A percentile compares a stretch with the other conserved stretches of the same genome.
Evolutionary conservation across 2,113 vertebrate species (phyloP).

Genomic region (Brevimyrus niger): DNA sequence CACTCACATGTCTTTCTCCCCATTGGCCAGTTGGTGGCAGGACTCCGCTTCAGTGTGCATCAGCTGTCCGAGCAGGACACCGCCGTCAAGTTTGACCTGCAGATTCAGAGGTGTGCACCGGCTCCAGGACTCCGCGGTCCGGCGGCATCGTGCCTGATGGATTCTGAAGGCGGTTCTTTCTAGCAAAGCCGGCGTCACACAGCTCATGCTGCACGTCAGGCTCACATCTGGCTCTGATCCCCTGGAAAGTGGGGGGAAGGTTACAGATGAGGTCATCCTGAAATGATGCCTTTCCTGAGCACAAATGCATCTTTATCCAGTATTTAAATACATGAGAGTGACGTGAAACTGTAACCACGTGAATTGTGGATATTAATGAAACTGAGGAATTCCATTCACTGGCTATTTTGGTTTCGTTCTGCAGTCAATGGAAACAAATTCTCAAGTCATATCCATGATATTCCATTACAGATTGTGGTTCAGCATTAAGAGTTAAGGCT

Average conservation of each 20-base stretch:
- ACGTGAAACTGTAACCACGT: not conserved
- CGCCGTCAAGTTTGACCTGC: constrained; percentile 81
- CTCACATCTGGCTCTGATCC: not conserved
- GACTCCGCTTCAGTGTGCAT: constrained; percentile 84
- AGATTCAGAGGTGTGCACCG: constrained; percentile 75
- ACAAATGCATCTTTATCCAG: not conserved
- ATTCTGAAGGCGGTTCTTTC: not conserved
- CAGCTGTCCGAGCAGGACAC: constrained; percentile 93
- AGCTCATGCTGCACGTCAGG: not conserved
- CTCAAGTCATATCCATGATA: not conserved
- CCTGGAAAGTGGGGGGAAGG: not conserved
- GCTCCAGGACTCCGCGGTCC: not conserved
- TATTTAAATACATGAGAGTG: not conserved
- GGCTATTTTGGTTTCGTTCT: not conserved
- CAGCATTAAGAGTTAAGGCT: not conserved
- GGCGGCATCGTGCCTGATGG: not conserved
- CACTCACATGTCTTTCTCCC: not conserved
- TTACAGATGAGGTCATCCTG: not conserved
- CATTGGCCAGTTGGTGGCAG: constrained; percentile 67
- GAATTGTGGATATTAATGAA: not conserved
- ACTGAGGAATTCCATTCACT: not conserved
- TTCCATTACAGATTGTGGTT: not conserved
- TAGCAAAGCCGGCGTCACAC: not conserved
- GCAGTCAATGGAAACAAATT: not conserved
- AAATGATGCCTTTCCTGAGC: not conserved